Conservation (phyloP, 2,888 invertebrate species). For the Mesochorus sp. region DNA sequence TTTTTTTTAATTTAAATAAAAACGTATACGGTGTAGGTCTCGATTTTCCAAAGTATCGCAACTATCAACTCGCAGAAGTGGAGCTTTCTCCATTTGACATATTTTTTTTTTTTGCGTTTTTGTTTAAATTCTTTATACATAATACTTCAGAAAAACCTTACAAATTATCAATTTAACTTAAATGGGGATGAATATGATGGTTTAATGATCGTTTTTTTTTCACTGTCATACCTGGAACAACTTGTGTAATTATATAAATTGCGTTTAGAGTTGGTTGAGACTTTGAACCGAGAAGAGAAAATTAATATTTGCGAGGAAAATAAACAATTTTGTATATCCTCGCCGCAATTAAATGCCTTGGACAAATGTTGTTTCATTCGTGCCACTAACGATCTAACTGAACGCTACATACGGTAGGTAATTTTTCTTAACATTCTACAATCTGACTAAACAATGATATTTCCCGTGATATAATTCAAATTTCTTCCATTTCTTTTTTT, state of each 20-base stretch:
- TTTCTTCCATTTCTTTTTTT: background rate
- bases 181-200: constrained; percentile 73
- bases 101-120: constrained; percentile 24
- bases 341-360: constrained; percentile 66
- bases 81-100: constrained; percentile 18
- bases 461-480: constrained; percentile 1
- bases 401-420: constrained; percentile 27
- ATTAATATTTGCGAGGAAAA: background rate
- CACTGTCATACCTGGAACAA: constrained; percentile 62
- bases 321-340: constrained; percentile 37
- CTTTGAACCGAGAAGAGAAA: constrained; percentile 7
- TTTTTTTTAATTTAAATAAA: constrained; percentile 76
- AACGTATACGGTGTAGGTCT: constrained; percentile 70
- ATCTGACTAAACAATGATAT: constrained; percentile 38
- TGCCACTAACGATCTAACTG: constrained; percentile 56
- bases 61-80: constrained; percentile 63
- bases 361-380: constrained; percentile 47
- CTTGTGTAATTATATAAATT: constrained; percentile 56
- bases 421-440: constrained; percentile 13
- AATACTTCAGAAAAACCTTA: constrained; percentile 78
- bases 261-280: no score
- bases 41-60: constrained; percentile 74
- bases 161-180: constrained; percentile 72
- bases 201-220: constrained; percentile 53
- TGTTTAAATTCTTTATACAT: constrained; percentile 51